Conservation (phyloP, 37 sponge, comb jelly and placozoan genomes). For the Oscarella lobularis region DNA sequence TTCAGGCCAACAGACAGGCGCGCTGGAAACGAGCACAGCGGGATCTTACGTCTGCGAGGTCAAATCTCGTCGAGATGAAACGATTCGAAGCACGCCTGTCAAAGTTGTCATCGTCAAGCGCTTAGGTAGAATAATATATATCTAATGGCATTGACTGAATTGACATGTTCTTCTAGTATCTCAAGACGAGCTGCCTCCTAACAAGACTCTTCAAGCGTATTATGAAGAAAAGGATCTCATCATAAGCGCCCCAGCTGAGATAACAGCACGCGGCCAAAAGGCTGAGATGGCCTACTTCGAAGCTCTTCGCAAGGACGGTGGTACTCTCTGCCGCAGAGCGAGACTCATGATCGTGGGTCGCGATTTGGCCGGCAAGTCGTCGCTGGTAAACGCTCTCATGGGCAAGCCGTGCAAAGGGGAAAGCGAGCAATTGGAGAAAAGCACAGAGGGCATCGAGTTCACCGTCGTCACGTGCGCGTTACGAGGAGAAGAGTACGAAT, state of each 20-base stretch:
- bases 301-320: not conserved
- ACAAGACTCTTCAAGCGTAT: not conserved
- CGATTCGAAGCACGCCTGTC: too few species aligned
- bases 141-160: too few species aligned
- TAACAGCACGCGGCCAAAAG: not conserved
- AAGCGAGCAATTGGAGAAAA: not conserved
- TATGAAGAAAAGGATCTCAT: not conserved
- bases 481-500: not conserved
- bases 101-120: too few species aligned
- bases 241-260: not conserved
- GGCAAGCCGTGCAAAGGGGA: not conserved
- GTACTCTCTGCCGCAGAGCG: not conserved
- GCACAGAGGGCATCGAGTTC: not conserved
- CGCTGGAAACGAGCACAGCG: not conserved
- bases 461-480: not conserved
- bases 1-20: not conserved
- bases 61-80: too few species aligned
- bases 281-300: not conserved
- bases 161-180: too few species aligned
- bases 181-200: too few species aligned
- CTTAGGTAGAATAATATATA: too few species aligned
- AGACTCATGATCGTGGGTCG: not conserved
- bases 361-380: not conserved
- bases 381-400: not conserved
- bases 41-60: not conserved